A percentile compares a stretch with the other conserved stretches of the same genome.
These are phyloP conservation scores for Sarcophaga rosellei DNA, from an alignment of 2,888 invertebrate genomes.

Conservation along the genomic window DNA sequence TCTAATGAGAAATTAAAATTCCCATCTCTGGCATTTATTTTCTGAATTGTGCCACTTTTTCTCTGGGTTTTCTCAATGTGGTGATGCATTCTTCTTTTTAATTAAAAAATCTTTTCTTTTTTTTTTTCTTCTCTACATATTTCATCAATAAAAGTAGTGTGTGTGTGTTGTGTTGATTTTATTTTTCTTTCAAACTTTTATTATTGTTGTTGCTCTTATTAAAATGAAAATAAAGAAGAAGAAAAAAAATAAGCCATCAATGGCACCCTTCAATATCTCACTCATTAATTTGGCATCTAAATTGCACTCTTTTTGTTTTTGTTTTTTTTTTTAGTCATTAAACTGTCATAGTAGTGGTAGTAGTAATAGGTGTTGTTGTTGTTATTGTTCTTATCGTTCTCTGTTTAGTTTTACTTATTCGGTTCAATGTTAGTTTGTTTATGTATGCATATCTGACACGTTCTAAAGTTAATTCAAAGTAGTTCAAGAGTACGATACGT, in stretches of 20 bases:
- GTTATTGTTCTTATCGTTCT: neutral
- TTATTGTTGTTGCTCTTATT: too few species aligned
- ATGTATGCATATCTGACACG: conserved; percentile 11
- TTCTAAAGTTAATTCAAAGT: conserved; percentile 56
- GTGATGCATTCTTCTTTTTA: conserved; percentile 7
- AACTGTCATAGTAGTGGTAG: neutral
- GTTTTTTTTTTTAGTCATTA: conserved; percentile 5
- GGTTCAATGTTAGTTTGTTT: conserved; percentile 39
- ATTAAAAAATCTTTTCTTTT: neutral
- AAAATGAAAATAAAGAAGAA: too few species aligned
- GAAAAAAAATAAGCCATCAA: neutral
- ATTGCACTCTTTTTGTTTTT: conserved; percentile 24
- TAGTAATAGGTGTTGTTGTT: neutral
- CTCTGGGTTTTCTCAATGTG: neutral
- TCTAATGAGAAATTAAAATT: too few species aligned
- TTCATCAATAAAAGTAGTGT: neutral
- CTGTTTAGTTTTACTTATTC: neutral
- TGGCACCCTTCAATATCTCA: conserved; percentile 51
- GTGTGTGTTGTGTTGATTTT: neutral
- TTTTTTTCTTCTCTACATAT: neutral
- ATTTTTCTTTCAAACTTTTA: conserved; percentile 1
- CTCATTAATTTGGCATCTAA: conserved; percentile 45
- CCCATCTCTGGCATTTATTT: too few species aligned
- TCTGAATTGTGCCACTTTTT: too few species aligned
- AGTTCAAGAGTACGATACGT: conserved; percentile 44